Evolutionary conservation across 2,797 vertebrate genomes (phyloP), one percentile per base, ranked within the genome.

Genomic region (Spinibarbus caldwelli): DNA sequence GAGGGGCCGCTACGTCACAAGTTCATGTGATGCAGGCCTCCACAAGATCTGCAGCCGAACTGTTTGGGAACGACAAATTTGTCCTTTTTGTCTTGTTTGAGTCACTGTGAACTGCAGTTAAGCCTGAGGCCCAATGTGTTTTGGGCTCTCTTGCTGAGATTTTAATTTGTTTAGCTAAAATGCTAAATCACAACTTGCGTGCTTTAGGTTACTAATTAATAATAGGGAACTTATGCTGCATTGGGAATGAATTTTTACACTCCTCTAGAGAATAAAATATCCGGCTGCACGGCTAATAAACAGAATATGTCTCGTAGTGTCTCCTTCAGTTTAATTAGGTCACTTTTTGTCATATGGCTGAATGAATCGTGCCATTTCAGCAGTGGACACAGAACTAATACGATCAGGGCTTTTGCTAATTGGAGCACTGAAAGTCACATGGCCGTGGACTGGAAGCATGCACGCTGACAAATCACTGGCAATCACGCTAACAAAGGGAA

Each of bases 401-500:
- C 64, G 88, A 88, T 87, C 84, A 71, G 84, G 78, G 81, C 86
- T 82, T 80, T 87, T 68, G 84, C 41, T 90, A 90, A 90, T 90
- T 87, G 86, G 86, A 87, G 83, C 84, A 77, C 45, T 41, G 62
- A 9, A 66, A 86, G 84, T 90, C 84, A 88, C 83, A 78, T 89
- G 85, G 59, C 81, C 15, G 14, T 54, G 23, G 83, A 68, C 87
- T 86, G 43, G 49, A 57, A 81, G 68, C 62, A 82, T 62, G 77
- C 38, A 57, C n/a, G 23, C 85, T 87, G 89, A 87, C 84, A 87
- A 87, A 88, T 88, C 87, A 47, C 78, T 87, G 68, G 87, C 82
- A 88, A 90, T 90, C 89, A 87, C n/a, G 62, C 59, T 86, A 86
- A 86, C 84, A 82, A 83, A 86, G 84, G 84, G 87, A 85, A 83